phyloP scores from a whole-genome alignment of 2,888 invertebrate species.

The Lepeophtheirus nordmannii region DNA sequence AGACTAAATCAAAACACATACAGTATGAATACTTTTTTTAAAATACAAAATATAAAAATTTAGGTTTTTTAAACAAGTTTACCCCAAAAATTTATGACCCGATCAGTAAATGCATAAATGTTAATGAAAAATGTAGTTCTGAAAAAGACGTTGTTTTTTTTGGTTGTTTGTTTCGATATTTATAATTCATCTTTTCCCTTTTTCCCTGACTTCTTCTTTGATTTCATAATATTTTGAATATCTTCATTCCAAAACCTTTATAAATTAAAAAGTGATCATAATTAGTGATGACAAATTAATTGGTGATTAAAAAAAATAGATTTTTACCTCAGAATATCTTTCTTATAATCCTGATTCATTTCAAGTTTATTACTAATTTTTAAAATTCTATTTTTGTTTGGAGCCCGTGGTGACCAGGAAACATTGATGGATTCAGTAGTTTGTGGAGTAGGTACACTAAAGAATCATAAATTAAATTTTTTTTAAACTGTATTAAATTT shows the following conservation, averaged over 20 bases:
- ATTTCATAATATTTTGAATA: slow-evolving; percentile 25
- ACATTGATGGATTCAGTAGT: slow-evolving; percentile 27
- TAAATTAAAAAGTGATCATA: slow-evolving; percentile 24
- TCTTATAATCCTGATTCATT: slow-evolving; percentile 28
- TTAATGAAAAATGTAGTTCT: too few relatives aligned
- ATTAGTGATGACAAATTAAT: slow-evolving; percentile 25
- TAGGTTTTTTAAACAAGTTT: too few relatives aligned
- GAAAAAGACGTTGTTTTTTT: too few relatives aligned
- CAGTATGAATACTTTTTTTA: too few relatives aligned
- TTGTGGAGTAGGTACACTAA: slow-evolving; percentile 28
- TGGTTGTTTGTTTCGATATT: background rate
- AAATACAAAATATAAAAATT: too few relatives aligned
- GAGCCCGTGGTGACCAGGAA: slow-evolving; percentile 29
- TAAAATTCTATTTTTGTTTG: slow-evolving; percentile 28
- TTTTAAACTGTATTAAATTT: too few relatives aligned
- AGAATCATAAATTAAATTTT: too few relatives aligned
- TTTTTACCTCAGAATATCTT: slow-evolving; percentile 30
- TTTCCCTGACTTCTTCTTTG: slow-evolving; percentile 24
- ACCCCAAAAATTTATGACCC: too few relatives aligned
- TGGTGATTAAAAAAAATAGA: slow-evolving; percentile 27
- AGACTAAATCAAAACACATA: too few relatives aligned
- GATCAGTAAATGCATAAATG: too few relatives aligned
- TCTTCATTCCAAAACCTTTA: slow-evolving; percentile 27
- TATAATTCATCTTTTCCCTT: slow-evolving; percentile 10
- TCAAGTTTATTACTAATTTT: slow-evolving; percentile 28